A percentile compares a stretch with the other conserved stretches of the same genome.
Evolutionary conservation across 2,113 vertebrate genomes (phyloP).

Genomic region (Melierax canorus): DNA sequence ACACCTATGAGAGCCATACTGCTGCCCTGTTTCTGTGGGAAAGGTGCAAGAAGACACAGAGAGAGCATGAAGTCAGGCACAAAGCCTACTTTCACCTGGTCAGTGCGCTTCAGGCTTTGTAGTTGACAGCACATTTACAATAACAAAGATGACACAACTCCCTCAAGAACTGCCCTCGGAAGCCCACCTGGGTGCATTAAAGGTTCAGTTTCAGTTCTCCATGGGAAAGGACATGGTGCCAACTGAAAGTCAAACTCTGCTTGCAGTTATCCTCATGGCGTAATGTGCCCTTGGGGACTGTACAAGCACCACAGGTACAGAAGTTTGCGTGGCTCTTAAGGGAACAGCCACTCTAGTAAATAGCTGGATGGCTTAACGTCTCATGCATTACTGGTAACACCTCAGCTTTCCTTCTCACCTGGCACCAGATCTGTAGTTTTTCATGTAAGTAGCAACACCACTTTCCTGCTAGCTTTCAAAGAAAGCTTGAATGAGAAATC

Average conservation of each 20-base stretch:
- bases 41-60: background rate
- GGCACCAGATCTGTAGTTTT: background rate
- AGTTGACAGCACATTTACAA: background rate
- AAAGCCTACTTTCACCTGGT: background rate
- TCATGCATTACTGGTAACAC: background rate
- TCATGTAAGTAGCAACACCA: background rate
- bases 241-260: background rate
- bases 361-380: background rate
- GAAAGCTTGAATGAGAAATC: background rate
- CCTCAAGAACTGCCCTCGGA: background rate
- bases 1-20: fast-evolving
- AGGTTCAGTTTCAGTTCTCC: background rate
- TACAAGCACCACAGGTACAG: background rate
- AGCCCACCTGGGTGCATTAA: background rate
- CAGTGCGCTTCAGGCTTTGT: background rate
- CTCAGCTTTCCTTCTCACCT: background rate
- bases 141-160: background rate
- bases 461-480: background rate
- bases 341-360: background rate
- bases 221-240: background rate
- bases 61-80: background rate
- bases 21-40: background rate
- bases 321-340: background rate
- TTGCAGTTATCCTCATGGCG: background rate
- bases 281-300: background rate